These are phyloP conservation scores for Percopsis omiscomaycus DNA, from an alignment of 2,797 vertebrate genomes.

Conservation along the genomic window DNA sequence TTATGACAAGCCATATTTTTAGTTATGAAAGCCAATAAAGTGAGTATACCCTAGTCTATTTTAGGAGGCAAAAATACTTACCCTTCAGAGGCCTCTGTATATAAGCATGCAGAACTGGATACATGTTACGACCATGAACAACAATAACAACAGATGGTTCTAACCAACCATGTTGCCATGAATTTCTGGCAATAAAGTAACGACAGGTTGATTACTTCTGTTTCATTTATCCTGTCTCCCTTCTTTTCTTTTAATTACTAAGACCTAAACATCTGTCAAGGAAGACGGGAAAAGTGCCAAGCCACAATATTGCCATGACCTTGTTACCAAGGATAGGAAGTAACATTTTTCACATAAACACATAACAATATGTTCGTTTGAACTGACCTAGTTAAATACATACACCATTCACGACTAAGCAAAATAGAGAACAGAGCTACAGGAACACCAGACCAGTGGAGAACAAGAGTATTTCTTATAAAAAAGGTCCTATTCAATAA, in stretches of 20 bases:
- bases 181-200: constrained; percentile 59
- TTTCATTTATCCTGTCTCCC: constrained; percentile 49
- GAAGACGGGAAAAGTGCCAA: constrained; percentile 30
- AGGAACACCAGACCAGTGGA: constrained; percentile 13
- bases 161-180: constrained; percentile 50
- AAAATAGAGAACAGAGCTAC: constrained; percentile 20
- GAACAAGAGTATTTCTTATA: constrained; percentile 18
- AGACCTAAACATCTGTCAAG: constrained; percentile 66
- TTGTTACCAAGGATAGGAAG: background rate
- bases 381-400: constrained; percentile 22
- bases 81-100: constrained; percentile 55
- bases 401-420: constrained; percentile 7
- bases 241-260: constrained; percentile 61
- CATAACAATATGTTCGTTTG: constrained; percentile 14
- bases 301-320: constrained; percentile 35
- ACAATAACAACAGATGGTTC: constrained; percentile 71
- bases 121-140: constrained; percentile 42
- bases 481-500: constrained; percentile 8
- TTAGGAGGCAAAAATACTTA: constrained; percentile 55
- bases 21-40: constrained; percentile 70
- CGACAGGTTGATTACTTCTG: constrained; percentile 66
- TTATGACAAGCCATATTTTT: constrained; percentile 70
- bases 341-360: constrained; percentile 13
- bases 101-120: constrained; percentile 39
- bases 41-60: constrained; percentile 69